Evolutionary conservation across 2,888 invertebrate genomes (phyloP), one percentile per base, ranked within the genome.

Genomic region (Penaeus monodon): DNA sequence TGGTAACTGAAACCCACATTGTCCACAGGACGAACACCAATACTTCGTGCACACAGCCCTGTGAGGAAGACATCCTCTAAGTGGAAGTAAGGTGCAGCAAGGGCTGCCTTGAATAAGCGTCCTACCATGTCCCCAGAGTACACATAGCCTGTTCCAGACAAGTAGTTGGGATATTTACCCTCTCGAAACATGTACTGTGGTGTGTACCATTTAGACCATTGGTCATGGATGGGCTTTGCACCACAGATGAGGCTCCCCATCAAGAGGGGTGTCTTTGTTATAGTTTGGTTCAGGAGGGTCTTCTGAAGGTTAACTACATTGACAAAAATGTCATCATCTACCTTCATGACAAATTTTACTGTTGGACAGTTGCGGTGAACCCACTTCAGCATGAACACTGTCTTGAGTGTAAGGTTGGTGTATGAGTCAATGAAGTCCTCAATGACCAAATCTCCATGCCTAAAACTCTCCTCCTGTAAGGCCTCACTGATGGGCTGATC

Each of bases 61-160:
- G 92, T 92, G 20, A 92, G 88, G 88, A 91, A 92, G 17, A 92
- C 91, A 84, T 92, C 92, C 89, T 92, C 92, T 86, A 92, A 83
- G 81, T 92, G 91, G 82, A 92, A 91, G 29, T 91, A 90, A 7
- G 91, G 91, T 6, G 90, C 90, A 29, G 85, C 79, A 12, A 91
- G 57, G 63, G 91, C 91, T 17, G 90, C 90, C 29, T 90, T 87
- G 63, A 91, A 91, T 24, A 92, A 90, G 78, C 90, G 88, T 27
- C 88, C 80, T 8, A 91, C 90, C 24, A 91, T 90, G 29, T 91
- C 91, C 33, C 90, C 85, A 17, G 92, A 91, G 74, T 92, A 87
- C 20, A 92, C 91, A 89, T 92, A 92, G 22, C 91, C 92, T 20
- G 92, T 92, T 0, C 92, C 92, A 7, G 91, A 92, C 24, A 91